A percentile compares a stretch with the other conserved stretches of the same genome.
phyloP scores from a whole-genome alignment of 2,888 invertebrate species.

The Caenorhabditis japonica region DNA sequence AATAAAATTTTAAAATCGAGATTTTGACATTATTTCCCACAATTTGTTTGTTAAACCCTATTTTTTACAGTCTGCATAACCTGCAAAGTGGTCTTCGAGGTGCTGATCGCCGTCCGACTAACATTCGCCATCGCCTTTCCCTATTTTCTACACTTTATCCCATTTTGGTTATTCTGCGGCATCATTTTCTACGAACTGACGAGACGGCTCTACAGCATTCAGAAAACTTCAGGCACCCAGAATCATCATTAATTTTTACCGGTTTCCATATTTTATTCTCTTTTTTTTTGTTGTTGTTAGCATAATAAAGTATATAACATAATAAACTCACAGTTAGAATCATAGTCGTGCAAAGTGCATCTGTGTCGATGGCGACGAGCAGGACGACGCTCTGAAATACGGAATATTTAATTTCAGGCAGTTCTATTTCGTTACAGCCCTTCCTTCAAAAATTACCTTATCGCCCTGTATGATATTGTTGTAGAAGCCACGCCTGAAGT shows the following conservation, averaged over 20 bases:
- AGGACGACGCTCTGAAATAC: conserved; percentile 70
- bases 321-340: conserved; percentile 68
- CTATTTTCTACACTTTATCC: conserved; percentile 38
- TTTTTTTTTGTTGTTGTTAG: background rate
- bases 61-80: conserved; percentile 52
- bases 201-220: conserved; percentile 38
- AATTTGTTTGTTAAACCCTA: background rate
- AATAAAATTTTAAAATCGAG: background rate
- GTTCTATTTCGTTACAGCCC: background rate
- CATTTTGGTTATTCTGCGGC: conserved; percentile 53
- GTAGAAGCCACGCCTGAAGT: conserved; percentile 45
- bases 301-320: background rate
- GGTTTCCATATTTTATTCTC: conserved; percentile 4
- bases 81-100: conserved; percentile 47
- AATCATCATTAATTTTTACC: background rate
- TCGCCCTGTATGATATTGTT: conserved; percentile 39
- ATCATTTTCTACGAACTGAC: conserved; percentile 52
- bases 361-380: conserved; percentile 71
- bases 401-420: background rate
- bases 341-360: conserved; percentile 70
- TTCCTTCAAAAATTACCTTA: conserved; percentile 19
- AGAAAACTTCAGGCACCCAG: conserved; percentile 2
- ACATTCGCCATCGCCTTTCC: conserved; percentile 20
- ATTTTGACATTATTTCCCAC: background rate
- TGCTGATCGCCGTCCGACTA: conserved; percentile 45